Evolutionary conservation across 2,113 vertebrate genomes (phyloP), one percentile per base, ranked within the genome.

Genomic region (Mixornis gularis): DNA sequence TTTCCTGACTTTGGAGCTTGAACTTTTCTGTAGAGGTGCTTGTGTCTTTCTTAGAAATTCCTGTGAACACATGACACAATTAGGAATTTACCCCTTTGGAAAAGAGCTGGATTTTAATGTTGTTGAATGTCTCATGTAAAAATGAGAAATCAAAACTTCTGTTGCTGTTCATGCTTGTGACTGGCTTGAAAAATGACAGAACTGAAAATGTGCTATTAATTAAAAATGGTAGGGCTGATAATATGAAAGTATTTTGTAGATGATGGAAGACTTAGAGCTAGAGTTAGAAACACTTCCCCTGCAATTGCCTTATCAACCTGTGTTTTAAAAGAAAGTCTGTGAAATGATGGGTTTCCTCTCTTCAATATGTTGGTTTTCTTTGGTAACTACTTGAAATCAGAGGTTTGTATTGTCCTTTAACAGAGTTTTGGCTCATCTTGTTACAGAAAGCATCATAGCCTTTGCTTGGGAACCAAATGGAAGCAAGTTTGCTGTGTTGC

Each of bases 381-480:
- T 62, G 36, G 18, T 46, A 68, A 26, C 29, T 79, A 3, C n/a
- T 69, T 80, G 66, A 52, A 86, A 65, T 41, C 25, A 79, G 38
- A 72, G 24, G 29, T 76, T 64, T 87, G 13, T 87, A 2, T 40
- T n/a, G 16, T 40, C 17, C 49, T 72, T 60, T 82, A 27, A 32
- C 34, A 38, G 27, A 52, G 7, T n/a, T 78, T 44, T 92, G 18
- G 20, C 12, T 6, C 5, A 5, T 29, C 24, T 21, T 29, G 15
- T 93, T 95, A 3, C 95, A 99, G 99, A 99, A 96, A 94, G 98
- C 94, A 99, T 99, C 96, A 99, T 99, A 74, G 99, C 99, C 7
- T 99, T 99, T 89, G 99, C 99, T 10, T 99, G 99, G 99, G 99
- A 99, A 38, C 99, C 99, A 17, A 99, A 99, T 7, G 99, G 99